These are phyloP conservation scores for Eupleurogrammus muticus DNA, from an alignment of 2,797 vertebrate species.

Conservation along the genomic window DNA sequence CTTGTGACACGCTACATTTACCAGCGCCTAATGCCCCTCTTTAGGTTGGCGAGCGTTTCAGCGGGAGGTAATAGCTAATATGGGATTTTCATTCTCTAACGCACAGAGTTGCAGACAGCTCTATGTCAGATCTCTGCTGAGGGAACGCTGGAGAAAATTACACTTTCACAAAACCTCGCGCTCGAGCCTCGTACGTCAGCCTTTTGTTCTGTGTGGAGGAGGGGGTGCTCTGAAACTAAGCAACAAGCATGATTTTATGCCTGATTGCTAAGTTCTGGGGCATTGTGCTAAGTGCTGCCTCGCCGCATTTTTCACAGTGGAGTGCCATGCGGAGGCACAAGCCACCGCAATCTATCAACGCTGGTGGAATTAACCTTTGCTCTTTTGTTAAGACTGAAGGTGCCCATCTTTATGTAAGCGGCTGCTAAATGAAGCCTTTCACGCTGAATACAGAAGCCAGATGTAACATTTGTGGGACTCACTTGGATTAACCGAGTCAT, in stretches of 20 bases:
- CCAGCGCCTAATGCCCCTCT: conserved; percentile 31
- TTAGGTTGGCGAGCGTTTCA: conserved; percentile 38
- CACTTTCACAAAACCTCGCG: conserved; percentile 35
- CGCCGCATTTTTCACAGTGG: conserved; percentile 66
- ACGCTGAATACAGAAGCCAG: conserved; percentile 8
- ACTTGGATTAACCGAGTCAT: conserved; percentile 41
- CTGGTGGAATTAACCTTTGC: conserved; percentile 68
- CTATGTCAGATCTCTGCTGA: conserved; percentile 39
- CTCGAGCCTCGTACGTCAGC: conserved; percentile 40
- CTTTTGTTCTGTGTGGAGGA: conserved; percentile 35
- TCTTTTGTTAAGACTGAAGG: conserved; percentile 55
- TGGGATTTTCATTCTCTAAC: conserved; percentile 40
- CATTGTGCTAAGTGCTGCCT: conserved; percentile 70
- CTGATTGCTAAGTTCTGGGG: conserved; percentile 78
- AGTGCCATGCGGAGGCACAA: conserved; percentile 65
- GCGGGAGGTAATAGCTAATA: conserved; percentile 56
- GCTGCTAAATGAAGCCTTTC: conserved; percentile 52
- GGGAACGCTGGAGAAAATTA: conserved; percentile 45
- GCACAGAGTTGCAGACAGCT: conserved; percentile 28
- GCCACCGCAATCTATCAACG: conserved; percentile 61
- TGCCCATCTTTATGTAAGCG: conserved; percentile 34
- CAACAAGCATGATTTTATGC: conserved; percentile 70
- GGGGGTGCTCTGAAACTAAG: conserved; percentile 58
- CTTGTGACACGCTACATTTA: conserved; percentile 37
- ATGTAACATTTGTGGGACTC: conserved; percentile 29